A percentile compares a stretch with the other conserved stretches of the same genome.
Conservation (phyloP, 2,113 vertebrate genomes). For the Campylomormyrus tamandua region DNA sequence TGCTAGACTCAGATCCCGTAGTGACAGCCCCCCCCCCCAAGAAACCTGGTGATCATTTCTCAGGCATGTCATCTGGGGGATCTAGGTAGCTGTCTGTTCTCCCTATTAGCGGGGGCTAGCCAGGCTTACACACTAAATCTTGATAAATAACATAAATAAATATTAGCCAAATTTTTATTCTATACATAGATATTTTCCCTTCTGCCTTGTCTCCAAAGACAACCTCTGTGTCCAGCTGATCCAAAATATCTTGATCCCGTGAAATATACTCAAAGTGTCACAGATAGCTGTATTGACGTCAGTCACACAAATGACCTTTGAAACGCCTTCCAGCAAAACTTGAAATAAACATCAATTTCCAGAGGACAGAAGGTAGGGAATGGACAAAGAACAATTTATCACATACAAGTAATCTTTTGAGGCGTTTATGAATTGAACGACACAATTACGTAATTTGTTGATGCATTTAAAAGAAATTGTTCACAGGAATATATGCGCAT, state of each 20-base stretch:
- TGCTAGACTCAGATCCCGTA: not conserved
- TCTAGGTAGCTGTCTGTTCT: not conserved
- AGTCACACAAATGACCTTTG: conserved; percentile 12
- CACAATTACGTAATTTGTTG: not conserved
- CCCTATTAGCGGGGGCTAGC: not conserved
- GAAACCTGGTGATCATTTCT: not conserved
- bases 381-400: not conserved
- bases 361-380: not conserved
- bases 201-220: not conserved
- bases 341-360: not conserved
- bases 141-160: not conserved
- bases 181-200: not conserved
- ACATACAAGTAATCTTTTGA: not conserved
- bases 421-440: not conserved
- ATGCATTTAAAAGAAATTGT: not conserved
- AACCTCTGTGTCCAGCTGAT: not conserved
- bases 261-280: not conserved
- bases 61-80: not conserved
- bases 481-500: not conserved
- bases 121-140: not conserved
- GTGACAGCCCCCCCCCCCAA: not conserved
- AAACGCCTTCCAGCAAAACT: not conserved
- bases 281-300: not conserved
- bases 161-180: not conserved
- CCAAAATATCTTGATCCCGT: not conserved